phyloP scores from a whole-genome alignment of 2,888 invertebrate genomes.

The Tribolium freemani region DNA sequence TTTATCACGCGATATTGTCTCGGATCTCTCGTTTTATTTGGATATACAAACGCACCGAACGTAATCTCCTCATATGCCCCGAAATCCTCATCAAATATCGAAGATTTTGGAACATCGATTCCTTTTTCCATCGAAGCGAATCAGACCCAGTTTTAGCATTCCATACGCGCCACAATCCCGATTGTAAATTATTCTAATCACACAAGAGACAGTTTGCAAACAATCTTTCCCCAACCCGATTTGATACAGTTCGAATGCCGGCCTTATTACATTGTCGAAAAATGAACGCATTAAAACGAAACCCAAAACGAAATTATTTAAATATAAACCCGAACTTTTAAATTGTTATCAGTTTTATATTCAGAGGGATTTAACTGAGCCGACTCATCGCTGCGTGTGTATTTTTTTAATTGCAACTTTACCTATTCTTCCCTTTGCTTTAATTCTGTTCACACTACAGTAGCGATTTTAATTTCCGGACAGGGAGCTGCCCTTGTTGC shows the following conservation, averaged over 20 bases:
- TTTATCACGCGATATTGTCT: background rate
- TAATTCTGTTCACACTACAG: constrained; percentile 10
- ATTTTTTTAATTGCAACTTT: background rate
- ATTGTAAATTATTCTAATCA: constrained; percentile 30
- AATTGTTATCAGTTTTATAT: background rate
- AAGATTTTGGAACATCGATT: background rate
- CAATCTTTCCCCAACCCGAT: constrained; percentile 16
- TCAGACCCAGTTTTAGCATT: constrained; percentile 18
- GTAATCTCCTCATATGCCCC: background rate
- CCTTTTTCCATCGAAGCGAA: constrained; percentile 10
- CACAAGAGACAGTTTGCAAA: constrained; percentile 29
- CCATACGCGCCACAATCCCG: background rate
- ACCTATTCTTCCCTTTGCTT: constrained; percentile 2
- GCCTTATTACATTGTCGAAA: background rate
- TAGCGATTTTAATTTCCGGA: constrained; percentile 33
- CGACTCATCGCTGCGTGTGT: background rate
- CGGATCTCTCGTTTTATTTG: background rate
- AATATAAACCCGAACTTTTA: background rate
- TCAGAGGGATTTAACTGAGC: background rate
- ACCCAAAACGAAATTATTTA: constrained; percentile 7
- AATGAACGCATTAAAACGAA: background rate
- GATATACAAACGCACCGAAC: background rate
- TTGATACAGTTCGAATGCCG: constrained; percentile 6
- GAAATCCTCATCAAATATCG: constrained; percentile 13
- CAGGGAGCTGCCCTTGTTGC: constrained; percentile 10